Conservation (phyloP, 2,797 vertebrate genomes). For the Glossophaga mutica region DNA sequence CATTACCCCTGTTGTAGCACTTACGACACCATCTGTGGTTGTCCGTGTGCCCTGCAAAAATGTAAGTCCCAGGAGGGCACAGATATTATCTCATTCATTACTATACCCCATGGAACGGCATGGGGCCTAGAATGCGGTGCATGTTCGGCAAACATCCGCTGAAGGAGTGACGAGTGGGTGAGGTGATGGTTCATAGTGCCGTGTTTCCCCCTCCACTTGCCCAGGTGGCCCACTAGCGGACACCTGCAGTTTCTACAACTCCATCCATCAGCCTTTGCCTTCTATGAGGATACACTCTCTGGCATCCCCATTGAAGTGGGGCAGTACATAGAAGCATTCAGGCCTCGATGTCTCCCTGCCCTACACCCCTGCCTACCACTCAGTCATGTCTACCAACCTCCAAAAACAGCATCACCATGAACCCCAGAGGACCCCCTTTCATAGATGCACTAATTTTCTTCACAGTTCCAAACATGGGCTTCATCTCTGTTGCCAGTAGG, state of each 20-base stretch:
- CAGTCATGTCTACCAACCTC: background rate
- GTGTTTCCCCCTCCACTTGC: background rate
- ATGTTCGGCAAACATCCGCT: background rate
- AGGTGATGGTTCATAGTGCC: background rate
- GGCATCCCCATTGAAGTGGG: background rate
- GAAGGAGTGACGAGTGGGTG: background rate
- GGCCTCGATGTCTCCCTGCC: background rate
- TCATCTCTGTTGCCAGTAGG: background rate
- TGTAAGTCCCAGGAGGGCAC: background rate
- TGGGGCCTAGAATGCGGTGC: background rate
- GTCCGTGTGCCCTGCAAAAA: background rate
- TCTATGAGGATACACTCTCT: no score
- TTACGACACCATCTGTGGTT: background rate
- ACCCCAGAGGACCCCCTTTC: background rate
- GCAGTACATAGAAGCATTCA: background rate
- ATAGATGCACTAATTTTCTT: background rate
- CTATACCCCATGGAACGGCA: background rate
- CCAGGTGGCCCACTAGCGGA: background rate
- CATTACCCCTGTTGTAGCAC: background rate
- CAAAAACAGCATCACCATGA: background rate
- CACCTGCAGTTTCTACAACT: background rate
- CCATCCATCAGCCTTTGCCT: background rate
- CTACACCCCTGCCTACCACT: background rate
- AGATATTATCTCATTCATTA: background rate
- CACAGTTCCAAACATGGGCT: background rate